Conservation (phyloP, 2,797 vertebrate genomes). For the Lacerta bilineata region DNA sequence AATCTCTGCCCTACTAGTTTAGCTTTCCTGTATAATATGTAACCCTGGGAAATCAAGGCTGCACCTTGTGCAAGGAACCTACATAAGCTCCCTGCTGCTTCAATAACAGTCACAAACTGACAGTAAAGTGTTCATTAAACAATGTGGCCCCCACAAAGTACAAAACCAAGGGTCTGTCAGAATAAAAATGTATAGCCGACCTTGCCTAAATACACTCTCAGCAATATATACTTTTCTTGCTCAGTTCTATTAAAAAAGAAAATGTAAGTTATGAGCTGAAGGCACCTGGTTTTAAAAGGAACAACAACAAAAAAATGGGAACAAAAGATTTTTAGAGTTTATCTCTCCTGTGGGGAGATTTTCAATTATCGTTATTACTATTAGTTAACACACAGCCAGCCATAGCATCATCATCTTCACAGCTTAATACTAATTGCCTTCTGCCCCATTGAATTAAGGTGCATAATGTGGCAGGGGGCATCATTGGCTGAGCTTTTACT, state of each 20-base stretch:
- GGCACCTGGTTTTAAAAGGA: too few relatives aligned
- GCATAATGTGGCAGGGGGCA: not conserved
- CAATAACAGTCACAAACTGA: not conserved
- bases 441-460: conserved; percentile 23
- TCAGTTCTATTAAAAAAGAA: not conserved
- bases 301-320: not conserved
- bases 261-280: too few relatives aligned
- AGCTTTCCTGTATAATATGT: too few relatives aligned
- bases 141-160: not conserved
- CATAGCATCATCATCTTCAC: not conserved
- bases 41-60: too few relatives aligned
- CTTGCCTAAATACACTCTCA: too few relatives aligned
- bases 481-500: not conserved
- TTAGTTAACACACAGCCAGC: not conserved
- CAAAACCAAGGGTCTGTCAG: not conserved
- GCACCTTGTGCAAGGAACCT: too few relatives aligned
- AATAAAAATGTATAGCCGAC: not conserved
- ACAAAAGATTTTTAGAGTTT: not conserved
- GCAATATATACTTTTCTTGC: not conserved
- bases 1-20: too few relatives aligned
- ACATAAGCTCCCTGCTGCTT: too few relatives aligned
- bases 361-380: not conserved
- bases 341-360: not conserved
- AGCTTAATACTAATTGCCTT: conserved; percentile 16
- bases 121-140: too few relatives aligned